A percentile compares a stretch with the other conserved stretches of the same genome.
Conservation (phyloP, 1,140 invertebrate genomes). For the Linepithema humile region DNA sequence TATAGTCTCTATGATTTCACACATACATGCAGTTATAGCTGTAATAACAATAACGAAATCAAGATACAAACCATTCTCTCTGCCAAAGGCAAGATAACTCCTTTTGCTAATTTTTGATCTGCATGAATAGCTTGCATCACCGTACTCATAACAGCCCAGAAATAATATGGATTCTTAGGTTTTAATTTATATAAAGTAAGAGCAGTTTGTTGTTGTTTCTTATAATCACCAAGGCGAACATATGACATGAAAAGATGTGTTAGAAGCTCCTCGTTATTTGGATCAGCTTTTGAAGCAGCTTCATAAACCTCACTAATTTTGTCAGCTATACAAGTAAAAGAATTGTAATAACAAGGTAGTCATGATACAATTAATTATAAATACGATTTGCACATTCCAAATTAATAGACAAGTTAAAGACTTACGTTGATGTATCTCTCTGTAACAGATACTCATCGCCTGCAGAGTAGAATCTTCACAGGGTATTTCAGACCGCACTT, state of each 20-base stretch:
- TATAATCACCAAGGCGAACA: constrained; percentile 95
- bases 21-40: not conserved
- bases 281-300: constrained; percentile 93
- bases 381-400: not conserved
- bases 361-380: not conserved
- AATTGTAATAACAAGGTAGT: constrained; percentile 1
- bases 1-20: not conserved
- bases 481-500: constrained; percentile 92
- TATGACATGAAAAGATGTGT: constrained; percentile 98
- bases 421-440: constrained; percentile 95
- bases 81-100: constrained; percentile 90
- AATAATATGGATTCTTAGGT: constrained; percentile 98
- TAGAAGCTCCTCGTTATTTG: constrained; percentile 95
- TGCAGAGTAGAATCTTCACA: constrained; percentile 96
- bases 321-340: constrained; percentile 88
- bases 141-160: constrained; percentile 98
- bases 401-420: not conserved
- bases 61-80: constrained; percentile 89
- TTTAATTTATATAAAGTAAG: constrained; percentile 95
- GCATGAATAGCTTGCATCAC: constrained; percentile 92
- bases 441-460: constrained; percentile 98
- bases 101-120: constrained; percentile 80
- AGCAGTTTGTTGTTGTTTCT: constrained; percentile 95
- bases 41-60: constrained; percentile 6
- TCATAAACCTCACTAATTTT: constrained; percentile 96